phyloP scores from a whole-genome alignment of 2,113 vertebrate species.

The Malurus alboscapulatus region DNA sequence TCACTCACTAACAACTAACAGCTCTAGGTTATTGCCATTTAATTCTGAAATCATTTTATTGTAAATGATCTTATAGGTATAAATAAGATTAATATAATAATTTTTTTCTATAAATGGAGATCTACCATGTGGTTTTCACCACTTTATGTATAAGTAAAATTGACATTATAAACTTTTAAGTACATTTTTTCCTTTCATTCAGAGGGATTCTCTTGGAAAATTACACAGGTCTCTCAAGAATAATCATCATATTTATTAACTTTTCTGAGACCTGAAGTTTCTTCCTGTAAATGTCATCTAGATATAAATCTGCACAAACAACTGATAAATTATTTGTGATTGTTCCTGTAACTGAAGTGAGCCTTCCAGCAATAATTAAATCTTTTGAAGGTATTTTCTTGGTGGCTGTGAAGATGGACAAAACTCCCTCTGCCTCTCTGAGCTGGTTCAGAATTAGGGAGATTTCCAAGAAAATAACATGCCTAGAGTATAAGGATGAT shows the following conservation, averaged over 20 bases:
- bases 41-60: neutral
- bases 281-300: neutral
- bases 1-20: neutral
- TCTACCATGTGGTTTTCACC: neutral
- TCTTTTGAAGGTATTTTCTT: neutral
- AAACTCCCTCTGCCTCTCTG: neutral
- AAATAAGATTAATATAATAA: neutral
- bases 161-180: neutral
- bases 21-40: neutral
- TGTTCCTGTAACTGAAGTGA: neutral
- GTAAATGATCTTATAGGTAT: neutral
- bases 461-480: neutral
- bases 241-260: neutral
- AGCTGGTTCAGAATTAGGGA: neutral
- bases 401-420: neutral
- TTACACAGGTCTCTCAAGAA: neutral
- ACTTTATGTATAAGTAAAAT: neutral
- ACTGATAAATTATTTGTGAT: neutral
- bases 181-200: neutral
- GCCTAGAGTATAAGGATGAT: neutral
- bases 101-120: neutral
- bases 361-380: neutral
- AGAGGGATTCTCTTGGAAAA: neutral
- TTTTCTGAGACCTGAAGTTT: neutral
- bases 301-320: neutral